A percentile compares a stretch with the other conserved stretches of the same genome.
Evolutionary conservation across 2,113 vertebrate genomes (phyloP).

Genomic region (Sterrhoptilus dennistouni): DNA sequence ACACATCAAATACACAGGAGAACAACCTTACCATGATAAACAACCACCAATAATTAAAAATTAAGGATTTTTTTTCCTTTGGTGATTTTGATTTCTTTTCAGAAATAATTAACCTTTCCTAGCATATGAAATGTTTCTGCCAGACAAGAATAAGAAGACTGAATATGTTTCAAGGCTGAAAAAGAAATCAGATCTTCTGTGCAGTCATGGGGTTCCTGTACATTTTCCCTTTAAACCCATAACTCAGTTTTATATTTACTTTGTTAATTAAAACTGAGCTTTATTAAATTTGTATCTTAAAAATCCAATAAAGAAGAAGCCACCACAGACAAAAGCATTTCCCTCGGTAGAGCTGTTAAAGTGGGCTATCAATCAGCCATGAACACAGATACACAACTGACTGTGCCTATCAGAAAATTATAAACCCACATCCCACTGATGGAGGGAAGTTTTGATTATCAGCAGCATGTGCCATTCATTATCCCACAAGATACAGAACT

Average conservation of each 20-base stretch:
- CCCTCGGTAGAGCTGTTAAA: not conserved
- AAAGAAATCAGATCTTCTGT: not conserved
- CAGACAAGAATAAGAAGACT: constrained; percentile 41
- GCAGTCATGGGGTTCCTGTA: not conserved
- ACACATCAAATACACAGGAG: not conserved
- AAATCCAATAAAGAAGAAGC: constrained; percentile 43
- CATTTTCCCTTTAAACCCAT: not conserved
- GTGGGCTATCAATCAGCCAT: not conserved
- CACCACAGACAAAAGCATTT: constrained; percentile 8
- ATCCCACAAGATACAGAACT: not conserved
- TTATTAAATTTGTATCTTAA: constrained; percentile 52
- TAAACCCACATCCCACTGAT: not conserved
- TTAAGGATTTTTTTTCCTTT: not conserved
- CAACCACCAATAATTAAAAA: not conserved
- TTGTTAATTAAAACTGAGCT: constrained; percentile 51
- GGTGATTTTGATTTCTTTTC: constrained; percentile 32
- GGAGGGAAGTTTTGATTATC: not conserved
- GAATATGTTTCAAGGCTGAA: not conserved
- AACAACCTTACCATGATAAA: not conserved
- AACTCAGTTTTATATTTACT: constrained; percentile 40
- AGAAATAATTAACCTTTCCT: constrained; percentile 44
- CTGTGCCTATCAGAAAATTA: constrained; percentile 5
- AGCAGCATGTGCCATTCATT: not conserved
- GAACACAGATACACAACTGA: not conserved
- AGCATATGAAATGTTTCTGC: constrained; percentile 1